Evolutionary conservation across 2,113 vertebrate genomes (phyloP), one percentile per base, ranked within the genome.

Genomic region (Monopterus albus): DNA sequence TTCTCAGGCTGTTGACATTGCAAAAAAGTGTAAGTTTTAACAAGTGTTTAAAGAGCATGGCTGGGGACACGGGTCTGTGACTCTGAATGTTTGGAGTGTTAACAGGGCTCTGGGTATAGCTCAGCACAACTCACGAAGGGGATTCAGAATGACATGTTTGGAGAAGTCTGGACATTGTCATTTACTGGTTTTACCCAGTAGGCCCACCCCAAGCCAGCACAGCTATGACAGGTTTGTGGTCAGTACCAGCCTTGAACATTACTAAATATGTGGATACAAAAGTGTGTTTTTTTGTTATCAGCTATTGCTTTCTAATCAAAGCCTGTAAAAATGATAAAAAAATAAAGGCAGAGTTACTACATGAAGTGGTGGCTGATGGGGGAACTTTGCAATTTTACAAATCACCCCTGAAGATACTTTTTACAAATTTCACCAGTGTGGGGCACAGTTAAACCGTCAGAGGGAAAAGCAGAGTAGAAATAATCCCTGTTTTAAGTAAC

Each of bases 11-110:
- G 93, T 91, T 94, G 91, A 92, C 88, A 84, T 90, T 88, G 84
- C 83, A 85, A 88, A 85, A 86, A 89, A 89, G 77, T 81, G 81
- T 74, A 88, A 36, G 82, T 93, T 93, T 90, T 91, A 90, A 91
- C 86, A 91, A 89, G 86, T 92, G 89, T 92, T 93, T 93, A 91
- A 92, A 91, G 87, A 88, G 87, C 78, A 81, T 36, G 88, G 81
- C 83, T 78, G 53, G 78, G 88, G 90, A 91, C 85, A 92, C 52
- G 87, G 84, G 77, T 90, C 83, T 77, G 78, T 91, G 91, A 88
- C 89, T 90, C 75, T 89, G 85, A 91, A 90, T 91, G 89, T 92
- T 88, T 89, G 73, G 87, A 91, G 87, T 89, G 88, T 91, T 92
- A 91, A 90, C 91, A 90, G 84, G 75, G 58, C 74, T 75, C 80